These are phyloP conservation scores for Proterorhinus semilunaris DNA, from an alignment of 2,113 vertebrate species.

Conservation along the genomic window DNA sequence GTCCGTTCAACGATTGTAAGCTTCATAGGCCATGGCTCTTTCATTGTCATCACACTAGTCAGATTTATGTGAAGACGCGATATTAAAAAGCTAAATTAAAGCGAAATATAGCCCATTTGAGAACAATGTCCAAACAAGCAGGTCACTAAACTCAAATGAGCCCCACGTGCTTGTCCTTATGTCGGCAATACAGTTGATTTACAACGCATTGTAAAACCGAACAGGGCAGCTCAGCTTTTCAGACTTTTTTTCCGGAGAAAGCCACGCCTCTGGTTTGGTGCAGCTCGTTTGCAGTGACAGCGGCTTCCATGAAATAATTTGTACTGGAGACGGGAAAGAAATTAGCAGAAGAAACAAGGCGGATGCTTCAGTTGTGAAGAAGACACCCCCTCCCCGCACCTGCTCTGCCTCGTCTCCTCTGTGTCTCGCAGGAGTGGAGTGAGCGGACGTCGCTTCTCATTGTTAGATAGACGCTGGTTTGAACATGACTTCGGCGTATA, in stretches of 20 bases:
- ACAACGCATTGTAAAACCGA: conserved; percentile 1
- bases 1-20: too few species aligned
- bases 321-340: conserved; percentile 37
- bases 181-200: conserved; percentile 31
- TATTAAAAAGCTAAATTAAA: too few species aligned
- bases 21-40: too few species aligned
- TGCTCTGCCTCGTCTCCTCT: conserved; percentile 84
- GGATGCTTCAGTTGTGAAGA: conserved; percentile 55
- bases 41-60: too few species aligned
- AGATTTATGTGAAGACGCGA: too few species aligned
- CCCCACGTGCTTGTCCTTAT: conserved; percentile 16
- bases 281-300: conserved; percentile 58
- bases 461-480: conserved; percentile 70
- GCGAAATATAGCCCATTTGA: not conserved
- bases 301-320: conserved; percentile 41
- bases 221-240: conserved; percentile 26
- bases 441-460: conserved; percentile 77
- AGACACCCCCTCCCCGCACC: conserved; percentile 77
- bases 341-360: conserved; percentile 43
- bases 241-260: conserved; percentile 35
- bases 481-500: conserved; percentile 93
- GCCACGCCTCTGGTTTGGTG: conserved; percentile 70
- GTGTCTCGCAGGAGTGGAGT: conserved; percentile 81
- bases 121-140: conserved; percentile 15
- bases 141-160: conserved; percentile 26